phyloP scores from a whole-genome alignment of 2,113 vertebrate species.

The Onychostruthus taczanowskii region DNA sequence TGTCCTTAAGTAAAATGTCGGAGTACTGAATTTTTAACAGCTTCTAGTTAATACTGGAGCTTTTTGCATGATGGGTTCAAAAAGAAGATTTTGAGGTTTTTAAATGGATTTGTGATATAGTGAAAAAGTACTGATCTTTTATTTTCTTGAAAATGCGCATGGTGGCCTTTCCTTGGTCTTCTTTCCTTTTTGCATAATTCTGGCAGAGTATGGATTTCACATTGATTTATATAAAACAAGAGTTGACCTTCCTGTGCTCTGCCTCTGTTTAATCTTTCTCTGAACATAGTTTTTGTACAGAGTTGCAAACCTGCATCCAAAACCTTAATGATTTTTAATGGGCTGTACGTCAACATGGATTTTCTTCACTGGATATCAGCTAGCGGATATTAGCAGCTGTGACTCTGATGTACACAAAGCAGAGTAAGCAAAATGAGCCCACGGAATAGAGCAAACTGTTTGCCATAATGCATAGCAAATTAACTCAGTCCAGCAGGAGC shows the following conservation, averaged over 20 bases:
- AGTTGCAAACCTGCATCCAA: background rate
- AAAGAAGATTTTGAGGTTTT: background rate
- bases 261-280: background rate
- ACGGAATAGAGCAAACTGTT: background rate
- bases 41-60: background rate
- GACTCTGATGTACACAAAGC: background rate
- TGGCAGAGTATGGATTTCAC: background rate
- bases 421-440: background rate
- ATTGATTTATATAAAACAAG: background rate
- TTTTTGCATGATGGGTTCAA: background rate
- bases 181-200: background rate
- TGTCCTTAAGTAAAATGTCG: background rate
- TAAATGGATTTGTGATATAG: background rate
- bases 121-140: background rate
- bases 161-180: background rate
- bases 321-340: background rate
- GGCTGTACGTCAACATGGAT: background rate
- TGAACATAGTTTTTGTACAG: background rate
- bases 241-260: background rate
- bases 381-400: background rate
- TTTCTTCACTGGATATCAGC: background rate
- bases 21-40: background rate
- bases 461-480: background rate
- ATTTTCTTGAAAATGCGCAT: background rate
- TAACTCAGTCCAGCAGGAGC: background rate